Conservation (phyloP, 2,888 invertebrate species). For the Gnatocerus cornutus region DNA sequence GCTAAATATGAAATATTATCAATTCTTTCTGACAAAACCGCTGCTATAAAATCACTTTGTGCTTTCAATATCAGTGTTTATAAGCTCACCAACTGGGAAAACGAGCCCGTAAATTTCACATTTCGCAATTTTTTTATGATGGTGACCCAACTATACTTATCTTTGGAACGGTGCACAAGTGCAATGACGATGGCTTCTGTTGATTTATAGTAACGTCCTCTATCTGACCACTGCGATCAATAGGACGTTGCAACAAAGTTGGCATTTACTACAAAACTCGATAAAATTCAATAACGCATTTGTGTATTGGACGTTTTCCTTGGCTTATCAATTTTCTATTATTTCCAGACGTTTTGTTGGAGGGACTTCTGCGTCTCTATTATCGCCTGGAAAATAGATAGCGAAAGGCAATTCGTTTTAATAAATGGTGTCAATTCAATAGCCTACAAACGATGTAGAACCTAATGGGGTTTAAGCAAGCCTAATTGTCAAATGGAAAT, state of each 20-base stretch:
- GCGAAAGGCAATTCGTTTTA: constrained; percentile 5
- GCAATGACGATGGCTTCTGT: constrained; percentile 23
- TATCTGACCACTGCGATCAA: constrained; percentile 35
- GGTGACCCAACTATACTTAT: constrained; percentile 31
- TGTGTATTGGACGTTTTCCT: not conserved
- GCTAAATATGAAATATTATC: no score
- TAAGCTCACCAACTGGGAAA: constrained; percentile 18
- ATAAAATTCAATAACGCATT: not conserved
- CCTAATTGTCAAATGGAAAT: constrained; percentile 40
- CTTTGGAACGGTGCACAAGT: constrained; percentile 25
- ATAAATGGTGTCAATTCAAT: constrained; percentile 19
- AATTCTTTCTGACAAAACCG: not conserved
- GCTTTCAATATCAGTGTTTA: constrained; percentile 22
- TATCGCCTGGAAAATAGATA: not conserved
- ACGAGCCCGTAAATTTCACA: constrained; percentile 27
- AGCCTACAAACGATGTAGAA: constrained; percentile 17
- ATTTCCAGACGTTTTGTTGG: constrained; percentile 1
- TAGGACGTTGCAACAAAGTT: constrained; percentile 18
- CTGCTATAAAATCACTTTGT: constrained; percentile 13
- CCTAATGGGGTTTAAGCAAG: constrained; percentile 37
- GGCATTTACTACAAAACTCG: constrained; percentile 7
- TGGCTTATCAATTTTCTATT: constrained; percentile 15
- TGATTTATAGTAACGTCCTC: constrained; percentile 32
- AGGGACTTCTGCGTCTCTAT: not conserved
- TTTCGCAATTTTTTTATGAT: constrained; percentile 24